These are phyloP conservation scores for Chymomyza caudatula DNA, from an alignment of 2,888 invertebrate species.

Conservation along the genomic window DNA sequence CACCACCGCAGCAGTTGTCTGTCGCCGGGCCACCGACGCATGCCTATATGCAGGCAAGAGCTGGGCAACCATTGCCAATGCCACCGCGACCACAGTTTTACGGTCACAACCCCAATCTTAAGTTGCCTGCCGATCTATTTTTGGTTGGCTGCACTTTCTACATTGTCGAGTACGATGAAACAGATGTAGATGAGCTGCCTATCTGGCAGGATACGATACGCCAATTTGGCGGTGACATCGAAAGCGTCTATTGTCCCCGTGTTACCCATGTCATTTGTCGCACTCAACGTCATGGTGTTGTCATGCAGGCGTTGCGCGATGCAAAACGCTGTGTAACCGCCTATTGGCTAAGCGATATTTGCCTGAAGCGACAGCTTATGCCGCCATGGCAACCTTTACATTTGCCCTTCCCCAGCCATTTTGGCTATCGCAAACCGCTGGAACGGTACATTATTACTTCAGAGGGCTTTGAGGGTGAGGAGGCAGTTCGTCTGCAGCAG, in stretches of 20 bases:
- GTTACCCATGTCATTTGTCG: constrained; percentile 96
- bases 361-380: constrained; percentile 89
- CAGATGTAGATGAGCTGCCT: constrained; percentile 81
- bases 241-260: constrained; percentile 88
- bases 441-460: constrained; percentile 88
- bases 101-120: constrained; percentile 95
- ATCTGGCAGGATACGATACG: constrained; percentile 86
- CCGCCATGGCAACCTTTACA: constrained; percentile 97
- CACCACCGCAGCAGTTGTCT: constrained; percentile 54
- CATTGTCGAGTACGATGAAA: constrained; percentile 89
- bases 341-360: constrained; percentile 94
- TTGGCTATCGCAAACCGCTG: constrained; percentile 85
- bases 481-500: constrained; percentile 87
- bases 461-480: constrained; percentile 94
- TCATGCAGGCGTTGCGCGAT: constrained; percentile 87
- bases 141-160: constrained; percentile 95
- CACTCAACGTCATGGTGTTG: constrained; percentile 93
- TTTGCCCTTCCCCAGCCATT: constrained; percentile 86
- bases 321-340: constrained; percentile 88
- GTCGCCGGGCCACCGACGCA: constrained; percentile 58
- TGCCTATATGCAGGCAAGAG: constrained; percentile 79
- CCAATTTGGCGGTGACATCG: constrained; percentile 92
- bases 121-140: constrained; percentile 92
- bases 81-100: constrained; percentile 88
- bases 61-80: constrained; percentile 79